Conservation (phyloP, 2,797 vertebrate species). For the Darevskia mixta region DNA sequence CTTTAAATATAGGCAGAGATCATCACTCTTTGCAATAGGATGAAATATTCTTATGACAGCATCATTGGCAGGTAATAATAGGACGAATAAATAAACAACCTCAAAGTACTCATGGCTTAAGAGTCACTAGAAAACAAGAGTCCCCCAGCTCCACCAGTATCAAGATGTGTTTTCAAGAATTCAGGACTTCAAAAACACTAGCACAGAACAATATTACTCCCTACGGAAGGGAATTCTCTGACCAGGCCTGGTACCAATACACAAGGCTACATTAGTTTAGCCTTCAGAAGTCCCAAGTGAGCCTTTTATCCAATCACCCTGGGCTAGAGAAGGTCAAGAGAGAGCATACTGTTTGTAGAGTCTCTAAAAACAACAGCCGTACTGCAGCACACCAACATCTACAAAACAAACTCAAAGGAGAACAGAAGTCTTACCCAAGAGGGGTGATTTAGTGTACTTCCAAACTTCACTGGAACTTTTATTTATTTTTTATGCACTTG, state of each 20-base stretch:
- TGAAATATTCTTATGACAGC: not conserved
- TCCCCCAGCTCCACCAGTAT: not conserved
- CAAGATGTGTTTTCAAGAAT: not conserved
- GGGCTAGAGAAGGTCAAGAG: constrained; percentile 4
- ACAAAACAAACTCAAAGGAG: not conserved
- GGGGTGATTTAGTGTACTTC: not conserved
- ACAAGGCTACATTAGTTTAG: constrained; percentile 24
- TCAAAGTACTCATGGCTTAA: not conserved
- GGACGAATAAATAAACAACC: not conserved
- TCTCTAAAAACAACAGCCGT: not conserved
- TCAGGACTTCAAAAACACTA: not conserved
- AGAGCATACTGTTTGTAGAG: constrained; percentile 24
- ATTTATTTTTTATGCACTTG: not conserved
- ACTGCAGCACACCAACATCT: not conserved
- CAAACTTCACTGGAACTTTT: not conserved
- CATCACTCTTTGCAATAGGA: not conserved
- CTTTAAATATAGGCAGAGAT: not conserved
- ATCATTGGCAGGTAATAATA: not conserved
- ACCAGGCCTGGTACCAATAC: constrained; percentile 5
- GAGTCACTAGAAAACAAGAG: not conserved
- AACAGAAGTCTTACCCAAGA: not conserved
- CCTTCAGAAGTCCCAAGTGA: not conserved
- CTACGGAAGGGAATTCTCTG: constrained; percentile 14
- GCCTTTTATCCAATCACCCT: constrained; percentile 21
- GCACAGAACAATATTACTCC: not conserved